Evolutionary conservation across 2,113 vertebrate genomes (phyloP), one percentile per base, ranked within the genome.

Genomic region (Chloropsis hardwickii): DNA sequence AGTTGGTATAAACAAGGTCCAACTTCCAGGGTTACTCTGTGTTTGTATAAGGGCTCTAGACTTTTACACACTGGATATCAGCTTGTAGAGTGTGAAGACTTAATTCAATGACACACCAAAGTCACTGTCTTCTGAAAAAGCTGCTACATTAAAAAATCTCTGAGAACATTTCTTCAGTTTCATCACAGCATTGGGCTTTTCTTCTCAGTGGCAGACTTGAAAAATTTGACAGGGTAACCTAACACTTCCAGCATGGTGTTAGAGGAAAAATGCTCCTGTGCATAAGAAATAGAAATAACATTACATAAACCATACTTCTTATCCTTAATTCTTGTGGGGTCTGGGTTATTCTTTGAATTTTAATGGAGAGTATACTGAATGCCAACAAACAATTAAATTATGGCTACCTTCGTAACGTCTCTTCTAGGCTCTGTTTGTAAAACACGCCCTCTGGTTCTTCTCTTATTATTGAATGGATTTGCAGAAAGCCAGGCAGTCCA

Each of bases 151-250:
- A 74, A 74, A 74, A 88, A 90, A 88, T 10, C 44, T 64, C 96
- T 92, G 70, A 72, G 94, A 91, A 91, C 66, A 73, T 88, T 93
- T 94, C 78, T 79, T 86, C 72, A 23, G 85, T 92, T 92, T 91
- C 86, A 76, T 95, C 92, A 81, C 93, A 88, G 67, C 83, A 91
- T 71, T 89, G 86, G 92, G 94, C 92, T 96, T 92, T 85, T 87
- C 87, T 95, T 83, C 92, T 88, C 79, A 78, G 88, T 80, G 80
- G 93, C 76, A 94, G 77, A 83, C 94, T 94, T 78, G 84, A 94
- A 94, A 92, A 91, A 81, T 83, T 85, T 96, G 91, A 85, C 95
- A 94, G 91, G 65, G 35, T 76, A 96, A 88, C 89, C 91, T 92
- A 88, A 96, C 91, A 91, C 94, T 94, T 93, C 79, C 71, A 90